phyloP scores from a whole-genome alignment of 2,888 invertebrate species.

The Pollenia griseotomentosa region DNA sequence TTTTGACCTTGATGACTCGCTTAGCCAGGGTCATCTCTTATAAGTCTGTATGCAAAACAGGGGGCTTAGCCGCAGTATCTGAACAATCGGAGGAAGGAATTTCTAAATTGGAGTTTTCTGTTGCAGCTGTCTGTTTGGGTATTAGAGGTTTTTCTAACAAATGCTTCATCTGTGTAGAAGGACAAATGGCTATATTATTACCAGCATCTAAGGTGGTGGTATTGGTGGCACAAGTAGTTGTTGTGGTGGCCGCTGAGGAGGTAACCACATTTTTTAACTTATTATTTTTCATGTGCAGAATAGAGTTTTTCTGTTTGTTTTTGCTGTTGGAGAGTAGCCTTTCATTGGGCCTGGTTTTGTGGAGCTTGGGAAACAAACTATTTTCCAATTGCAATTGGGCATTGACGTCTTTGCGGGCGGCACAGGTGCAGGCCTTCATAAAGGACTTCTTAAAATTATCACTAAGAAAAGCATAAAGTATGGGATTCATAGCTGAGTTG shows the following conservation, averaged over 20 bases:
- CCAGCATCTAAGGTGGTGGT: slow-evolving; percentile 72
- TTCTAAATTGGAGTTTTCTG: slow-evolving; percentile 74
- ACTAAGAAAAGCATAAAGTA: slow-evolving; percentile 95
- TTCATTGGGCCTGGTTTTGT: slow-evolving; percentile 81
- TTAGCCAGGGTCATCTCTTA: slow-evolving; percentile 75
- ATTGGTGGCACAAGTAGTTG: slow-evolving; percentile 73
- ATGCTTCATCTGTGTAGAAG: slow-evolving; percentile 72
- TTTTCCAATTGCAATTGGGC: slow-evolving; percentile 94
- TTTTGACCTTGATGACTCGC: not conserved
- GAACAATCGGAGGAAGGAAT: slow-evolving; percentile 65
- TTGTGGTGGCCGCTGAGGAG: slow-evolving; percentile 73
- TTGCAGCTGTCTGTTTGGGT: slow-evolving; percentile 28
- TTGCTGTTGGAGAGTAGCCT: slow-evolving; percentile 76
- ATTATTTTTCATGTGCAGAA: slow-evolving; percentile 76
- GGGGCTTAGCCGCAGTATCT: slow-evolving; percentile 75
- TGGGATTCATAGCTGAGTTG: slow-evolving; percentile 97
- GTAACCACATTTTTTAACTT: slow-evolving; percentile 64
- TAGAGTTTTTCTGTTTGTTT: slow-evolving; percentile 76
- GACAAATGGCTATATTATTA: slow-evolving; percentile 38
- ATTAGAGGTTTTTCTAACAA: slow-evolving; percentile 74
- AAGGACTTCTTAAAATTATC: slow-evolving; percentile 98
- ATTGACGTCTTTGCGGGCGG: slow-evolving; percentile 93
- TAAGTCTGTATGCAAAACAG: slow-evolving; percentile 82
- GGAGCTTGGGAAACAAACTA: slow-evolving; percentile 89
- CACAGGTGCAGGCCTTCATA: slow-evolving; percentile 94